Base-by-base conservation (phyloP, 2,888 invertebrate genomes). In the Volucella bombylans region DNA sequence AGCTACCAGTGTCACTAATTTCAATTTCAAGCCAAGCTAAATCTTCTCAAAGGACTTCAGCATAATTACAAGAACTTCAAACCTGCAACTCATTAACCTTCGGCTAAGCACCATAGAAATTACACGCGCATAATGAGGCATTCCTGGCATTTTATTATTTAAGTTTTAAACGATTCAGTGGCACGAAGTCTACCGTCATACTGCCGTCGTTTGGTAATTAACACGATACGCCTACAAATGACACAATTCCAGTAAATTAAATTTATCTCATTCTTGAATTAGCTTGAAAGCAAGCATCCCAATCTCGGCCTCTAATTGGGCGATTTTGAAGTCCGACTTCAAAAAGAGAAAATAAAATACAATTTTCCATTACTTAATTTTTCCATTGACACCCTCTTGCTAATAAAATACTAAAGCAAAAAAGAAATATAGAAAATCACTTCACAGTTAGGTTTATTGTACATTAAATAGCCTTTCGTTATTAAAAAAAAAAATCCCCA, bases 201-300 rank as follows among this genome's bases (percentile, higher is more conserved):
- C 4, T 39, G 39, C n/a, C 39, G 14, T 15, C 14, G 38, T 14
- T 39, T 15, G 1, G 10, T 15, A 57, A 39, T 57, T 9, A 57
- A 57, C 15, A 15, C 39, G 38, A 14, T 11, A 57, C 59, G 43
- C 12, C 43, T 43, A 15, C 12, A 12, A 41, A 6, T 65, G 65
- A 65, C 74, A 76, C 49, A 68, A 43, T 71, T 78, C 62, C 41
- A 31, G 31, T 23, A 55, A 57, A 69, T 69, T 69, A 12, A 69
- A 47, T 49, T 45, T 38, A 62, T 64, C 15, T 54, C 61, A 1
- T 12, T 15, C 45, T 47, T 55, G 39, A n/a, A 14, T 15, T 54
- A 31, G 18, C 55, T 68, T 68, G 55, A 68, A 55, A 55, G 38
- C 23, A 50, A 71, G 52, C 18, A 38, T 49, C 43, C 39, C 14